Evolutionary conservation across 2,113 vertebrate species (phyloP).

Genomic region (Hoplias malabaricus): DNA sequence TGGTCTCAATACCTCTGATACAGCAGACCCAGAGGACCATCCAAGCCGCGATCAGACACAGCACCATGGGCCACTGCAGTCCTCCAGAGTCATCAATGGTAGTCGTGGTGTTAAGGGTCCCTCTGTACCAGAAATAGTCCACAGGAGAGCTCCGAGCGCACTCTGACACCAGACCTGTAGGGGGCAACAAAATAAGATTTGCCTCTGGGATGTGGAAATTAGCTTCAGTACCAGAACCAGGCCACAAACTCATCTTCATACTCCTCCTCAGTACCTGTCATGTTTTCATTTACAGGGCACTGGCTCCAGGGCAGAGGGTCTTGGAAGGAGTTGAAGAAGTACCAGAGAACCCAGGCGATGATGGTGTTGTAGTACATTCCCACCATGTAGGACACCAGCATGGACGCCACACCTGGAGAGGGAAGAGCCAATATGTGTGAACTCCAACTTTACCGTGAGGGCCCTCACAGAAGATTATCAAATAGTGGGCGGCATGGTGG

Average conservation of each 20-base stretch:
- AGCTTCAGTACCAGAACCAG: no score
- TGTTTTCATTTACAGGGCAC: conserved; percentile 81
- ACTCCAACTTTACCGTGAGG: no score
- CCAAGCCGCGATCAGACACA: conserved; percentile 84
- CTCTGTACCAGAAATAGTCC: conserved; percentile 96
- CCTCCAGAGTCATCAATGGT: conserved; percentile 76
- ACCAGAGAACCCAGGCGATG: conserved; percentile 96
- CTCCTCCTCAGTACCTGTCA: conserved; percentile 74
- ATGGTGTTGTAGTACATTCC: conserved; percentile 94
- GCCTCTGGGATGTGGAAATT: no score
- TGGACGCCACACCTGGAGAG: conserved; percentile 82
- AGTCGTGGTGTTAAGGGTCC: conserved; percentile 86
- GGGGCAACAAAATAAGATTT: no score
- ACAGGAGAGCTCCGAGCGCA: conserved; percentile 83
- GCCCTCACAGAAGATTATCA: no score
- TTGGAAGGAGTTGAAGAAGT: conserved; percentile 97
- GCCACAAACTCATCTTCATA: no score
- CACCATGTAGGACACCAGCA: conserved; percentile 86
- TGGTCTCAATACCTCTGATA: conserved; percentile 94
- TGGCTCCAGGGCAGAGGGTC: conserved; percentile 88
- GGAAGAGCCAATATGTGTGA: neutral
- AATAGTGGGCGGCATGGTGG: no score
- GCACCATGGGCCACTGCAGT: conserved; percentile 91
- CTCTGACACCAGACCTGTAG: conserved; percentile 78
- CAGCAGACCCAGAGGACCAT: conserved; percentile 83